Percentiles rank a stretch among this genome's conserved stretches.
Evolutionary conservation across 2,888 invertebrate species (phyloP).

Genomic region (Dexiosoma caninum): DNA sequence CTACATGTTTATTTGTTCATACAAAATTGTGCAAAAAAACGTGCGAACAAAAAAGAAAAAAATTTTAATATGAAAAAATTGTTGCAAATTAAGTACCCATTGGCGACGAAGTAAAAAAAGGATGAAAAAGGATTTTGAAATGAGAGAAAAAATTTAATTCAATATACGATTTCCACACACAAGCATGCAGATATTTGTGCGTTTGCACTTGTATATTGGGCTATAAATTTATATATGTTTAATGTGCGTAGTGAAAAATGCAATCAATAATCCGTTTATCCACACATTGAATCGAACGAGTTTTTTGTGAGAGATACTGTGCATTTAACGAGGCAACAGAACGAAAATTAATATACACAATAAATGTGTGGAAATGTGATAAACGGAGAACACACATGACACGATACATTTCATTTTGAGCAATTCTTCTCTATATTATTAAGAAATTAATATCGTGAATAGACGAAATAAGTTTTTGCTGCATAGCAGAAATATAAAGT

Average conservation of each 20-base stretch:
- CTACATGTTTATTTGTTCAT: slow-evolving; percentile 19
- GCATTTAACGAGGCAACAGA: slow-evolving; percentile 32
- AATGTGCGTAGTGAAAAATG: slow-evolving; percentile 57
- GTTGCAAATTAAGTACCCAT: slow-evolving; percentile 58
- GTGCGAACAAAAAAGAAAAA: background rate
- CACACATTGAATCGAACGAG: slow-evolving; percentile 40
- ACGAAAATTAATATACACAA: background rate
- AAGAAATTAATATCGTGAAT: background rate
- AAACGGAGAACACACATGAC: background rate
- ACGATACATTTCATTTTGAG: background rate
- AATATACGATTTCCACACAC: background rate
- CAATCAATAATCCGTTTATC: slow-evolving; percentile 59
- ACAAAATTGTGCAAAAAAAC: slow-evolving; percentile 17
- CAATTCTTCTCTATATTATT: background rate
- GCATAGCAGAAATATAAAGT: no score
- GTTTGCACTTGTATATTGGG: background rate
- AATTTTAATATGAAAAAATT: slow-evolving; percentile 20
- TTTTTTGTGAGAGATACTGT: slow-evolving; percentile 36
- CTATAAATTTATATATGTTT: slow-evolving; percentile 17
- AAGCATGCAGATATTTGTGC: background rate
- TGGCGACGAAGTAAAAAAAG: slow-evolving; percentile 40
- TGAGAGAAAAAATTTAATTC: slow-evolving; percentile 23
- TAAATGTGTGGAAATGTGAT: background rate
- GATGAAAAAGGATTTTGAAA: background rate
- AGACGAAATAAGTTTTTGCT: no score